Conservation (phyloP, 2,113 vertebrate species). For the Saimiri boliviensis region DNA sequence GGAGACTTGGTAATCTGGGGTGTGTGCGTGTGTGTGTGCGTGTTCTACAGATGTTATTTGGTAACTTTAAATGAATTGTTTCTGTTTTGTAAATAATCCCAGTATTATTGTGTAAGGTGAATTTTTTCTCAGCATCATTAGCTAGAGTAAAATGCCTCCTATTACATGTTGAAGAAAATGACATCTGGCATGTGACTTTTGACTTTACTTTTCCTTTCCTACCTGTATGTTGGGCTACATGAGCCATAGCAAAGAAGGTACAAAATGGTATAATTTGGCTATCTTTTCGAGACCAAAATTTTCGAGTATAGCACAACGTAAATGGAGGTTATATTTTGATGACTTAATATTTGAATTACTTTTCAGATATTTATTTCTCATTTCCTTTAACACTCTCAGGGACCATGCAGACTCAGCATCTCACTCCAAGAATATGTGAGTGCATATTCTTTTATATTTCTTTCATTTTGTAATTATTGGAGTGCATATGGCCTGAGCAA, state of each 20-base stretch:
- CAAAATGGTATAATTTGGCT: background rate
- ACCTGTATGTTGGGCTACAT: background rate
- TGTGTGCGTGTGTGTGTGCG: background rate
- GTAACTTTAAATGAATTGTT: background rate
- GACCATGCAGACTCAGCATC: constrained; percentile 17
- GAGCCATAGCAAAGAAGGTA: background rate
- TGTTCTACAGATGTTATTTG: background rate
- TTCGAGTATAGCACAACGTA: background rate
- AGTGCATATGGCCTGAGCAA: constrained; percentile 48
- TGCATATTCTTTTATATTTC: constrained; percentile 43
- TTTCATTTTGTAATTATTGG: constrained; percentile 64
- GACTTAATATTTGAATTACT: constrained; percentile 67
- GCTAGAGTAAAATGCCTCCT: background rate
- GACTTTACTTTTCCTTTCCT: background rate
- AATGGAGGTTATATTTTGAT: background rate
- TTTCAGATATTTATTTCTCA: constrained; percentile 43
- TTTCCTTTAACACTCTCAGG: background rate
- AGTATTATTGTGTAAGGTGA: background rate
- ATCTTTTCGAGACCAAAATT: background rate
- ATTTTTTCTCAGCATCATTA: background rate
- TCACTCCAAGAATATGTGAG: constrained; percentile 45
- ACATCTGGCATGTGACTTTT: background rate
- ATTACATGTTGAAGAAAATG: background rate
- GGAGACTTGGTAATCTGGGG: background rate
- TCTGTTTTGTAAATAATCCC: background rate